Evolutionary conservation across 2,113 vertebrate genomes (phyloP).

Genomic region (Podarcis muralis): DNA sequence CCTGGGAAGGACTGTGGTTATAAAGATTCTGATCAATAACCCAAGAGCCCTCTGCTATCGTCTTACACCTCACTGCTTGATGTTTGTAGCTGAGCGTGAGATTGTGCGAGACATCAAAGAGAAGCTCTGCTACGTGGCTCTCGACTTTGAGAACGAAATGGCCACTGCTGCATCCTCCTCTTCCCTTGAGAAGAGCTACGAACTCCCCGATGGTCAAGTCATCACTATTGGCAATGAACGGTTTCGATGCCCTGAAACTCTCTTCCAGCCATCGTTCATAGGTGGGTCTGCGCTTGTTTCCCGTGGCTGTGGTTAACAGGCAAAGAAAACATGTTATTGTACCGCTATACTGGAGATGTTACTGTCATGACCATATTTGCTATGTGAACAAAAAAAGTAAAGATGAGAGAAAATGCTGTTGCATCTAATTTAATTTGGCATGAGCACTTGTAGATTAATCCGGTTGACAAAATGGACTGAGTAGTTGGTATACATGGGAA

Average conservation of each 20-base stretch:
- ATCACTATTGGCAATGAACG: slow-evolving; percentile 84
- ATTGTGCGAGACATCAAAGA: slow-evolving; percentile 87
- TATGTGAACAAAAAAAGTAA: too few relatives aligned
- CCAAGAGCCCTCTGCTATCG: not conserved
- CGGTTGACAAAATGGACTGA: not conserved
- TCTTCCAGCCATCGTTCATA: slow-evolving; percentile 86
- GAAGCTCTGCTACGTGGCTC: slow-evolving; percentile 83
- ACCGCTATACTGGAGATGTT: not conserved
- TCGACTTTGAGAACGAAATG: slow-evolving; percentile 89
- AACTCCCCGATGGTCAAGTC: slow-evolving; percentile 85
- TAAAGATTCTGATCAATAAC: not conserved
- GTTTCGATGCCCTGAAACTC: slow-evolving; percentile 86
- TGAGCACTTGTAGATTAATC: not conserved
- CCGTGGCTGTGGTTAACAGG: not conserved
- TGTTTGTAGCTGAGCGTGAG: slow-evolving; percentile 82
- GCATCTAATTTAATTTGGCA: not conserved
- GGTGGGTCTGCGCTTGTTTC: slow-evolving; percentile 62
- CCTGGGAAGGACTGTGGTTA: not conserved
- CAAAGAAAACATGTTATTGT: not conserved
- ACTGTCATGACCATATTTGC: too few relatives aligned
- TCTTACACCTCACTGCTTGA: not conserved
- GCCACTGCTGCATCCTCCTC: slow-evolving; percentile 84
- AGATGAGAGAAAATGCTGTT: not conserved
- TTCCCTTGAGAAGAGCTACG: slow-evolving; percentile 86
- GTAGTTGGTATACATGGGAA: not conserved